Base-by-base conservation (phyloP, 2,797 vertebrate species). In the Xenentodon cancila region DNA sequence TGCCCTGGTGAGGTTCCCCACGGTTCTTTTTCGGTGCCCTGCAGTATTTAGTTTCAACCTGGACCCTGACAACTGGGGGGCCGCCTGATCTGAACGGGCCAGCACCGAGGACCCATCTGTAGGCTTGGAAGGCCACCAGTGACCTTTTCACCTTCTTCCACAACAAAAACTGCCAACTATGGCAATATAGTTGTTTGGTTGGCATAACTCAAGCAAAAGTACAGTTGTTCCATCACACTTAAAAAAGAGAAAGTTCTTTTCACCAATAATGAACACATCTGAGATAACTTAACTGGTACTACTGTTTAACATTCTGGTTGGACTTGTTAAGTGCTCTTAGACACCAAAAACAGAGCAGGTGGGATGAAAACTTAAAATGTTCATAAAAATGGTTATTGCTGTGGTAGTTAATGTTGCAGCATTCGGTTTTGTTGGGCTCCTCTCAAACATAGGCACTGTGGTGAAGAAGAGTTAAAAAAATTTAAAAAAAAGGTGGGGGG, bases 381-480 rank as follows among this genome's bases (percentile, higher is more conserved):
- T 13, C 5, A 18, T 5, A 40, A 52, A 70, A 53, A 62, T n/a
- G 54, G 71, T 89, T 92, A 94, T 95, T 94, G 93, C 93, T 91
- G 81, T 75, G 82, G 88, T 84, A 77, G 79, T 84, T 77, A 71
- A 87, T 79, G 89, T 79, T 94, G 94, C 92, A 93, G 94, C 92
- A 93, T 88, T 87, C 37, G 1, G 81, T 85, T 85, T 52, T 79
- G 84, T 52, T 79, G 83, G 87, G 92, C 91, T 93, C 92, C 71
- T 89, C 88, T 89, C 81, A 89, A 78, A 94, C 87, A 68, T 94
- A 98, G 97, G 97, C 96, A 98, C 96, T 94, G 94, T 92, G 97
- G 96, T 96, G 94, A 95, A 92, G 88, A 95, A 95, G 94, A 95
- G 94, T 94, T 75, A 88, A 48, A 74, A 88, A 91, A n/a, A n/a